Evolutionary conservation across 1,140 invertebrate species (phyloP).

Genomic region (Lepidurus apus): DNA sequence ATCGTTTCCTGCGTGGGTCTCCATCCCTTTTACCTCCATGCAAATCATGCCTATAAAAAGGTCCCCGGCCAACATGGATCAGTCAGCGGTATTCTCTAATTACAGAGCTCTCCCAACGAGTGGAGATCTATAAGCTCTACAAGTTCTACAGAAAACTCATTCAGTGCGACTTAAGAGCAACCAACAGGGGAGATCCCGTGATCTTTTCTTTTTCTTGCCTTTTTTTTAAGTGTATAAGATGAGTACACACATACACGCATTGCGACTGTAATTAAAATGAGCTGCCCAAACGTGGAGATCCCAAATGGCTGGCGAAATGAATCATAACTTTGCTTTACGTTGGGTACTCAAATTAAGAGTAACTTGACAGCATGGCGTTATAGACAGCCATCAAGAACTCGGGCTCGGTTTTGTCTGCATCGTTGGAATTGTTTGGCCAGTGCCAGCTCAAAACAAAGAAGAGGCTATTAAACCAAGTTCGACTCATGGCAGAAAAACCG

Average conservation of each 20-base stretch:
- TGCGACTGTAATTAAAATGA: conserved; percentile 3
- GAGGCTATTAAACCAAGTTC: not conserved
- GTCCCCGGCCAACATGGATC: conserved; percentile 18
- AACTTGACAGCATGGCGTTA: conserved; percentile 21
- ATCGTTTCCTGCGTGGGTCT: conserved; percentile 20
- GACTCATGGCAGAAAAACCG: not conserved
- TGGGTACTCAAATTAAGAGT: conserved; percentile 12
- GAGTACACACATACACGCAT: conserved; percentile 21
- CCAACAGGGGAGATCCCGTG: not conserved
- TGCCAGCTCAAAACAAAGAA: conserved; percentile 17
- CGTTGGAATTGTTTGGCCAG: conserved; percentile 18
- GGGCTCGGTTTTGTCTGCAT: conserved; percentile 9
- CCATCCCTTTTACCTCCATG: conserved; percentile 18
- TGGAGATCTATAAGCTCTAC: conserved; percentile 19
- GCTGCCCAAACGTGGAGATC: not conserved
- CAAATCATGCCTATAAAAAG: conserved; percentile 22
- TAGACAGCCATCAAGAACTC: conserved; percentile 7
- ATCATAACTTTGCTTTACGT: conserved; percentile 4
- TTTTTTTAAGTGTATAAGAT: not conserved
- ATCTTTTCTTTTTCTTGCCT: not conserved
- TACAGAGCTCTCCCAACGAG: conserved; percentile 17
- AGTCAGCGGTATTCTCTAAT: conserved; percentile 21
- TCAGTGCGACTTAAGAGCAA: not conserved
- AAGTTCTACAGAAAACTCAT: conserved; percentile 22
- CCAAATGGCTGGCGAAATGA: not conserved